Percentiles rank a stretch among this genome's conserved stretches.
These are phyloP conservation scores for Bambusicola thoracicus DNA, from an alignment of 2,113 vertebrate genomes.

Conservation along the genomic window DNA sequence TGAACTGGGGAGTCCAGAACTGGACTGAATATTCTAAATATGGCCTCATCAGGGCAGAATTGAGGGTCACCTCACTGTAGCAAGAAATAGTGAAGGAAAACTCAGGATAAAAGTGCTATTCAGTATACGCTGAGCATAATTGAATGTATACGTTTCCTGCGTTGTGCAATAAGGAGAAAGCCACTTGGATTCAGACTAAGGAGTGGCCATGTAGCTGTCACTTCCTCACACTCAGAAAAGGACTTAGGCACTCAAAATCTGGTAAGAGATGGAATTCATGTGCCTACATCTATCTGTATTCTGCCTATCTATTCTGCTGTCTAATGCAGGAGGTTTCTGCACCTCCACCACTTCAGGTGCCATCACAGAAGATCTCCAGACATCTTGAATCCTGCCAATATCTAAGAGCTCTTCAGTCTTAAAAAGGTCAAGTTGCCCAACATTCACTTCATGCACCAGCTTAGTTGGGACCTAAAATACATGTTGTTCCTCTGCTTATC, in stretches of 20 bases:
- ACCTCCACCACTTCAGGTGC: neutral
- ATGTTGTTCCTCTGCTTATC: neutral
- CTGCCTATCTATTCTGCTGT: neutral
- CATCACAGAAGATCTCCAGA: neutral
- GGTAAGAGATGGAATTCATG: neutral
- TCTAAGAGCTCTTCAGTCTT: neutral
- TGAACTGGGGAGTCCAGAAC: too few relatives aligned
- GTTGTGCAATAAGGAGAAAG: neutral
- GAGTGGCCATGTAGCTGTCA: neutral
- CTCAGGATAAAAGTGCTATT: neutral
- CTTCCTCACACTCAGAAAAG: neutral
- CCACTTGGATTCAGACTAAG: neutral
- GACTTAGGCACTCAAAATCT: neutral
- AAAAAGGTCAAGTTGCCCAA: neutral
- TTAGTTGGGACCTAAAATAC: neutral
- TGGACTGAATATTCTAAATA: too few relatives aligned
- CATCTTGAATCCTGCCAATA: neutral
- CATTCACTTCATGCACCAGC: neutral
- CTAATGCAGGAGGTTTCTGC: neutral
- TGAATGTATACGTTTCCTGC: neutral
- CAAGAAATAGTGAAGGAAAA: slow-evolving; percentile 36
- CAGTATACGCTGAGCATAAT: neutral
- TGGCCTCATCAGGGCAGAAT: too few relatives aligned
- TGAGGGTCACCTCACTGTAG: neutral
- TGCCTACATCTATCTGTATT: neutral